phyloP scores from a whole-genome alignment of 2,797 vertebrate genomes.

The Mus minutoides region DNA sequence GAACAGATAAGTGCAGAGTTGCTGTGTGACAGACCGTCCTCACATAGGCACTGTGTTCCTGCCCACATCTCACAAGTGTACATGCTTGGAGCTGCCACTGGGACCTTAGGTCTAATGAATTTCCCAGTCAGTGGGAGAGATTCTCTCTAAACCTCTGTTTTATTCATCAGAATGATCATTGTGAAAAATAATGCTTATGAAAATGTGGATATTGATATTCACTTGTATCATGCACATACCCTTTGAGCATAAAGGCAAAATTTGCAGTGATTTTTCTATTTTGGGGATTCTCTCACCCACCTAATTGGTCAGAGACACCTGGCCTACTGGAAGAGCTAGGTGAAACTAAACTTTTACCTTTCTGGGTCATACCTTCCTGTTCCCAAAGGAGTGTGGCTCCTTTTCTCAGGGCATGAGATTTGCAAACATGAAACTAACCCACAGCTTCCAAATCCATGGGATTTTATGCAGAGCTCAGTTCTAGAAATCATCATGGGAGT shows the following conservation, averaged over 20 bases:
- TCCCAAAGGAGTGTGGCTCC: background rate
- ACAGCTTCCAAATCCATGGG: background rate
- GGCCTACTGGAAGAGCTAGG: background rate
- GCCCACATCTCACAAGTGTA: background rate
- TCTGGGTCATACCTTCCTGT: too few relatives aligned
- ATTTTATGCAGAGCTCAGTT: rapidly evolving
- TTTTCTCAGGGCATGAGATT: background rate
- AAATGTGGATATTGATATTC: background rate
- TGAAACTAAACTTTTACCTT: background rate
- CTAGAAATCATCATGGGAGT: rapidly evolving
- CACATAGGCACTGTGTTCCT: background rate
- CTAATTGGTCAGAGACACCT: background rate
- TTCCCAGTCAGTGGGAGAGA: background rate
- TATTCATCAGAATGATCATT: constrained; percentile 12
- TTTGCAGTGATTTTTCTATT: background rate
- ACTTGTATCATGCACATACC: background rate
- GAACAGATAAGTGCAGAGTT: background rate
- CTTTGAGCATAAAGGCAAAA: background rate
- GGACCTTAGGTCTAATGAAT: background rate
- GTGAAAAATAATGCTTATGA: background rate
- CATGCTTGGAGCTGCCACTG: background rate
- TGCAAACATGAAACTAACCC: background rate
- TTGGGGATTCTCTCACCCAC: background rate
- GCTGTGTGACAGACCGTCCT: background rate
- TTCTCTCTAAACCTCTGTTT: constrained; percentile 34